Conservation (phyloP, 2,888 invertebrate genomes). For the Conistra vaccinii region DNA sequence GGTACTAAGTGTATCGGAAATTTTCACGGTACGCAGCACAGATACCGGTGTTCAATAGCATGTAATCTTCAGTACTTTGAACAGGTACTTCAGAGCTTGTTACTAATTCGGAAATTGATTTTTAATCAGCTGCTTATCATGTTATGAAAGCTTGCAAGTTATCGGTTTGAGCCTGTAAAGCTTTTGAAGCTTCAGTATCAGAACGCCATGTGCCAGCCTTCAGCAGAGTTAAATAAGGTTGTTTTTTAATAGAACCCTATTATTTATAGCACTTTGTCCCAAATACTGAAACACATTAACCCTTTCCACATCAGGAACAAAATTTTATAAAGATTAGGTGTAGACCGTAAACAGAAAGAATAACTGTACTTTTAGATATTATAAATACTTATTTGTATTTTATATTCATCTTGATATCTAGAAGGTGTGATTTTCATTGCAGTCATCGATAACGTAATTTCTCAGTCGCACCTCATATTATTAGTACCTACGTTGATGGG, state of each 20-base stretch:
- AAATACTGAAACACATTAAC: constrained; percentile 13
- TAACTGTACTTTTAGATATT: neutral
- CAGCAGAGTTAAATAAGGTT: constrained; percentile 8
- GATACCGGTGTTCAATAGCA: constrained; percentile 65
- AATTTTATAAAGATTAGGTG: neutral
- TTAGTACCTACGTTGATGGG: constrained; percentile 15
- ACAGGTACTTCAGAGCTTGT: constrained; percentile 26
- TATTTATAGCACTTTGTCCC: constrained; percentile 31
- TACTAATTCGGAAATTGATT: constrained; percentile 37
- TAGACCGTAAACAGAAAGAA: neutral
- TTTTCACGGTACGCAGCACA: constrained; percentile 77
- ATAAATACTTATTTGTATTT: constrained; percentile 8
- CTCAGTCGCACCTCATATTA: constrained; percentile 33
- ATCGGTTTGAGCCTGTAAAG: neutral
- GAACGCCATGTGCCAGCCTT: neutral
- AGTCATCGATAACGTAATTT: constrained; percentile 38
- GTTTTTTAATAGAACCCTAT: neutral
- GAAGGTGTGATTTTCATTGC: constrained; percentile 31
- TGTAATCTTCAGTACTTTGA: constrained; percentile 47
- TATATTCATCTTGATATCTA: constrained; percentile 19
- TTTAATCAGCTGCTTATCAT: constrained; percentile 18
- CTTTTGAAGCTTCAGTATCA: constrained; percentile 18
- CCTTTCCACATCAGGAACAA: constrained; percentile 11
- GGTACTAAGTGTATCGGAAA: constrained; percentile 81
- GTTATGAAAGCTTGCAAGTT: constrained; percentile 7